Base-by-base conservation (phyloP, 2,113 vertebrate species). In the Lota lota region DNA sequence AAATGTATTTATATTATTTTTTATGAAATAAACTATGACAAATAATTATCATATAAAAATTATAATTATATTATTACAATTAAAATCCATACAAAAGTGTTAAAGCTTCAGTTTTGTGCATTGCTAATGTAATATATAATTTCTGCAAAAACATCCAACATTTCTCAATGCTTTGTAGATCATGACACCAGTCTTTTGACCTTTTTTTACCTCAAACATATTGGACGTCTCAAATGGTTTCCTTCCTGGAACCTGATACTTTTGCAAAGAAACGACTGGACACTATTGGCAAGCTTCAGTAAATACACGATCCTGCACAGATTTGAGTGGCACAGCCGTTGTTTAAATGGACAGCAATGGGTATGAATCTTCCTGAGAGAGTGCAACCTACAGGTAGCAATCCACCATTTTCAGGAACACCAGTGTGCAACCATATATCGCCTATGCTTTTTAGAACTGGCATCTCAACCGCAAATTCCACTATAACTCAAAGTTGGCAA, bases 361-460 rank as follows among this genome's bases (percentile, higher is more conserved):
- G 47, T 64, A 59, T 76, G 62, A 70, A 80, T 76, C 69, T 87
- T 80, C 88, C 89, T 89, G 89, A 90, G 89, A 87, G 66, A 65
- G 59, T 74, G 60, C 82, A 83, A 77, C 24, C 21, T 71, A 85
- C 77, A 72, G 71, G 75, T 71, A 22, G 57, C 11, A n/a, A 70
- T 19, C 66, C 59, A 56, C 22, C 36, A 16, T 21, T 1, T 12
- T 69, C n/a, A 14, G n/a, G 20, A 18, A 17, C 28, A 67, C 59
- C 53, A 18, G 24, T 59, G 14, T 50, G 63, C 19, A 50, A 22
- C 36, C 40, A 68, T 16, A 56, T 24, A 14, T 63, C 2, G 3
- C 61, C 40, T 22, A 10, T 47, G 40, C 40, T 14, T 47, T 47
- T 14, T 47, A 5, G 8, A 14, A 47, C 40, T 8, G 10, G 40